phyloP scores from a whole-genome alignment of 2,113 vertebrate species.

The Cynoglossus semilaevis region DNA sequence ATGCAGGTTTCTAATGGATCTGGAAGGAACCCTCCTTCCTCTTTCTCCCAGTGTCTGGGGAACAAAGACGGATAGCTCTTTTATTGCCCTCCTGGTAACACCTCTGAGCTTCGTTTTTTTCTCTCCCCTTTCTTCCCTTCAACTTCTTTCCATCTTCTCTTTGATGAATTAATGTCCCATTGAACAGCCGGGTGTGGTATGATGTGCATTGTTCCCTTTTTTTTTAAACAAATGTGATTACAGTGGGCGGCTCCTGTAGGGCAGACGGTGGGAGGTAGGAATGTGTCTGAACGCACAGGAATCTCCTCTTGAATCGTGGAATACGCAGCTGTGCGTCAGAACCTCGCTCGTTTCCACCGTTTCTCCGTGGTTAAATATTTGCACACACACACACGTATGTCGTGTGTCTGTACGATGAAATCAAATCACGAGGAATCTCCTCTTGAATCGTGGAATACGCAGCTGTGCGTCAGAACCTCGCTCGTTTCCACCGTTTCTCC shows the following conservation, averaged over 20 bases:
- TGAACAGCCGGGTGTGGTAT: constrained; percentile 63
- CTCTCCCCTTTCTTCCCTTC: constrained; percentile 11
- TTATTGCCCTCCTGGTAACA: constrained; percentile 69
- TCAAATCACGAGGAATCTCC: constrained; percentile 20
- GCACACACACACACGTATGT: constrained; percentile 4
- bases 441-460: neutral
- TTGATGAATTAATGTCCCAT: constrained; percentile 71
- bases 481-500: neutral
- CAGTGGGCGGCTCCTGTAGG: constrained; percentile 48
- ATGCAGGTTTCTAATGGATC: constrained; percentile 65
- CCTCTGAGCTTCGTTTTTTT: constrained; percentile 51
- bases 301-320: constrained; percentile 22
- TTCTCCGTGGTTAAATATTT: constrained; percentile 15
- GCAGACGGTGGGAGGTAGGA: constrained; percentile 28
- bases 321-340: too few species aligned
- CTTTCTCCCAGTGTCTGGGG: constrained; percentile 50
- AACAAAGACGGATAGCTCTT: constrained; percentile 74
- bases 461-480: neutral
- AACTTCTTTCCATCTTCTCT: constrained; percentile 41
- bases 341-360: neutral
- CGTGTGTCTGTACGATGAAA: constrained; percentile 14
- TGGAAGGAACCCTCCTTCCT: constrained; percentile 37
- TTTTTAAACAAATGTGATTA: constrained; percentile 69
- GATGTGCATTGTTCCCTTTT: constrained; percentile 55
- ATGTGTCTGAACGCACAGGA: neutral